Evolutionary conservation across 1,140 invertebrate species (phyloP).

Genomic region (Dendrolimus punctatus): DNA sequence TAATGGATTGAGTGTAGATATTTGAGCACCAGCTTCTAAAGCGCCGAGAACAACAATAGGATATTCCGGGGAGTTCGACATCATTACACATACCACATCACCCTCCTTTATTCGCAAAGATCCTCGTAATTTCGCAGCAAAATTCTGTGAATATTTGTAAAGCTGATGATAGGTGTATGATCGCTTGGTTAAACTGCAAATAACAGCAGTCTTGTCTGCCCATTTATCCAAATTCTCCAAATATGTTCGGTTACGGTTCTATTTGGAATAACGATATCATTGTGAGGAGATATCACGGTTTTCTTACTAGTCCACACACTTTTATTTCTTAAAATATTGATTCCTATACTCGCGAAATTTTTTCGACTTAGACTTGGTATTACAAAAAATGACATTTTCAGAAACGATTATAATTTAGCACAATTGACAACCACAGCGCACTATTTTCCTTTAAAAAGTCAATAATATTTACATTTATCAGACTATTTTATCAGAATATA

Average conservation of each 20-base stretch:
- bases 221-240: slow-evolving; percentile 73
- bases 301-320: slow-evolving; percentile 25
- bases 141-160: slow-evolving; percentile 74
- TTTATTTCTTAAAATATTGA: slow-evolving; percentile 1
- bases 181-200: slow-evolving; percentile 79
- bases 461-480: too few species aligned
- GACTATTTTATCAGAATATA: too few species aligned
- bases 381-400: too few species aligned
- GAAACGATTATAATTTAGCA: too few species aligned
- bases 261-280: slow-evolving; percentile 61
- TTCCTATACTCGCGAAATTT: too few species aligned
- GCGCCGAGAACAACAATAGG: slow-evolving; percentile 77
- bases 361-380: too few species aligned
- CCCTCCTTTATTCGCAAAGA: slow-evolving; percentile 76
- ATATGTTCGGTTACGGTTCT: slow-evolving; percentile 72
- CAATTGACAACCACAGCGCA: too few species aligned
- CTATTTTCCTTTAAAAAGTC: too few species aligned
- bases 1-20: slow-evolving; percentile 85
- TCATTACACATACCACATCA: slow-evolving; percentile 79
- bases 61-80: slow-evolving; percentile 84
- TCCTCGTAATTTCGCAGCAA: slow-evolving; percentile 77
- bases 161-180: slow-evolving; percentile 80
- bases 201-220: slow-evolving; percentile 73
- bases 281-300: slow-evolving; percentile 45
- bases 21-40: slow-evolving; percentile 77